A percentile compares a stretch with the other conserved stretches of the same genome.
These are phyloP conservation scores for Atrichornis clamosus DNA, from an alignment of 2,113 vertebrate genomes.

Conservation along the genomic window DNA sequence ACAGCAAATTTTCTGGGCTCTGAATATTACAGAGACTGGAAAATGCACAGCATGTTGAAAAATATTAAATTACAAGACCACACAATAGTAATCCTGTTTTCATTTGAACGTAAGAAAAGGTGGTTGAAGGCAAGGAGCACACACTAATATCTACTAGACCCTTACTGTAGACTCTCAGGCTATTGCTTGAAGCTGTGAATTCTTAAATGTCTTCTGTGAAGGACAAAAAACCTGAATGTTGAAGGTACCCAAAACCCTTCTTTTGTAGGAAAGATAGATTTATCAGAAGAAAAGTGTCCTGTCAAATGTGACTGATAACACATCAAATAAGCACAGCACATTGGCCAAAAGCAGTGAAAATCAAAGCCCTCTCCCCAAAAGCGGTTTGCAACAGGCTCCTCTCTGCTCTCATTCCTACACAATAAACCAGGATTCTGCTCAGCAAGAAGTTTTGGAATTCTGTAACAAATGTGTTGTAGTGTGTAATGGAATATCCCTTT, in stretches of 20 bases:
- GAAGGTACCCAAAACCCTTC: background rate
- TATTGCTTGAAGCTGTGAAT: background rate
- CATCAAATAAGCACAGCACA: background rate
- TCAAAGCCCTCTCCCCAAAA: background rate
- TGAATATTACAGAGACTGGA: background rate
- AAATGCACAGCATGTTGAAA: background rate
- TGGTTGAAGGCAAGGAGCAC: background rate
- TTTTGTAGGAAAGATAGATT: background rate
- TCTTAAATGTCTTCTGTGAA: background rate
- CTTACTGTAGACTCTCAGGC: background rate
- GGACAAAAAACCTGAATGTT: background rate
- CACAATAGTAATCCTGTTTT: background rate
- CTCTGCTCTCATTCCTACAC: background rate
- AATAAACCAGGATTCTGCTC: background rate
- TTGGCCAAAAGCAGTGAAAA: background rate
- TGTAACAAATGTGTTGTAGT: background rate
- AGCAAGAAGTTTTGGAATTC: background rate
- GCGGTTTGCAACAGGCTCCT: background rate
- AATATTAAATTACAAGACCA: background rate
- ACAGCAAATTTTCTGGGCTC: conserved; percentile 12
- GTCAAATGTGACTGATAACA: background rate
- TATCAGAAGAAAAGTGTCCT: background rate
- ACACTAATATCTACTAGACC: background rate
- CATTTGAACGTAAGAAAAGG: background rate
- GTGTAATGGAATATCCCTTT: background rate